A percentile compares a stretch with the other conserved stretches of the same genome.
phyloP scores from a whole-genome alignment of 2,888 invertebrate genomes.

The Cantharis rufa region DNA sequence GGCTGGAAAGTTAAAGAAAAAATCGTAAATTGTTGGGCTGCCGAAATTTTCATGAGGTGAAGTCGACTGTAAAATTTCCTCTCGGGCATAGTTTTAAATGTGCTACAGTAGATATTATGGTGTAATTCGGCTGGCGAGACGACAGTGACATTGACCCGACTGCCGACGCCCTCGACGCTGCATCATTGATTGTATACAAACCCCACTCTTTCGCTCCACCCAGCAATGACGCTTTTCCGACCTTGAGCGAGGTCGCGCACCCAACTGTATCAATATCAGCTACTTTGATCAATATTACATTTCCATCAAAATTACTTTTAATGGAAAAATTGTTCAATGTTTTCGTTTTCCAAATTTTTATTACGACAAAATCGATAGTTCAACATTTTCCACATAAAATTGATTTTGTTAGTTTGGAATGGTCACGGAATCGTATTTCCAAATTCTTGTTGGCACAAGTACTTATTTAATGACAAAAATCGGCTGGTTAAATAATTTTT shows the following conservation, averaged over 20 bases:
- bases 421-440: background rate
- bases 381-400: background rate
- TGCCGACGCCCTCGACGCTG: slow-evolving; percentile 46
- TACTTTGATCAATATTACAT: background rate
- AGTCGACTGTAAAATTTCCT: background rate
- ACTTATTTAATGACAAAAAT: background rate
- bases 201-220: slow-evolving; percentile 45
- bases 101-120: slow-evolving; percentile 15
- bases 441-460: background rate
- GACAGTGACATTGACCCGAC: slow-evolving; percentile 59
- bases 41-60: background rate
- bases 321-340: background rate
- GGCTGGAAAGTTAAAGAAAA: background rate
- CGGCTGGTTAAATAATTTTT: background rate
- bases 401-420: background rate
- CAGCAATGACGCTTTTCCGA: slow-evolving; percentile 55
- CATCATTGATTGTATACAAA: slow-evolving; percentile 33
- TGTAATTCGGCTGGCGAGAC: slow-evolving; percentile 36
- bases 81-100: slow-evolving; percentile 10
- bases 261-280: slow-evolving; percentile 22
- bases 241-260: slow-evolving; percentile 45
- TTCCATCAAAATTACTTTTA: background rate
- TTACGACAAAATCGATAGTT: background rate
- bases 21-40: background rate
- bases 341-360: background rate